Base-by-base conservation (phyloP, 1,140 invertebrate genomes). In the Steinernema khuongi region DNA sequence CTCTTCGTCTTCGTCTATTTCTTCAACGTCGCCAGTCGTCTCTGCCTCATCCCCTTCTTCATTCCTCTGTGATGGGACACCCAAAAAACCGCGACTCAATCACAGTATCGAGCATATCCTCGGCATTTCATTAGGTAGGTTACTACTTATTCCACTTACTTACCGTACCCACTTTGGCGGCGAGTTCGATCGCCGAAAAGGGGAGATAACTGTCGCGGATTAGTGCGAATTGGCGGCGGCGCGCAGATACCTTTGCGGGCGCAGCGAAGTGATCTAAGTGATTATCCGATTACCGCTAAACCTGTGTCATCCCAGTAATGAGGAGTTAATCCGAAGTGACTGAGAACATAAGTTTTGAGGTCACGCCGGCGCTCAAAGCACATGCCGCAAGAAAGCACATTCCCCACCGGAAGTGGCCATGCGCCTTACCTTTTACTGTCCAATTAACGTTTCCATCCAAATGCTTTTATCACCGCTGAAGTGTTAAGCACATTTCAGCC, bases 61-160 rank as follows among this genome's bases (percentile, higher is more conserved):
- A n/a, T 26, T 60, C 7, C 26, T 7, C 50, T 14, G 26, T 26
- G 50, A 4, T 4, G 50, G 50, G 4, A 60, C 50, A 14, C 50
- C 50, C 7, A 60, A 60, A 22, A 60, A 60, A 22, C 50, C 50
- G 4, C 50, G 19, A 0, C 70, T 77, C 28, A 71, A 41, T 60
- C 67, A 77, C 74, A 76, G 73, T 33, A 77, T 77, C 50, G 76
- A 74, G 60, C 70, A 71, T 33, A 77, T 77, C 41, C 71, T 77
- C n/a, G 76, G 76, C 28, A 72, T 75, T 32, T 75, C 73, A 0
- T 67, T 76, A 44, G 76, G 76, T 77, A 67, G 41, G 76, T 77
- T 30, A 14, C 1, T 28, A 43, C 67, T 72, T 71, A 44, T 32
- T 30, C 22, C 18, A 17, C 32, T n/a, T 29, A 43, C 66, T 74